These are phyloP conservation scores for Harpagifer antarcticus DNA, from an alignment of 2,797 vertebrate genomes.

Conservation along the genomic window DNA sequence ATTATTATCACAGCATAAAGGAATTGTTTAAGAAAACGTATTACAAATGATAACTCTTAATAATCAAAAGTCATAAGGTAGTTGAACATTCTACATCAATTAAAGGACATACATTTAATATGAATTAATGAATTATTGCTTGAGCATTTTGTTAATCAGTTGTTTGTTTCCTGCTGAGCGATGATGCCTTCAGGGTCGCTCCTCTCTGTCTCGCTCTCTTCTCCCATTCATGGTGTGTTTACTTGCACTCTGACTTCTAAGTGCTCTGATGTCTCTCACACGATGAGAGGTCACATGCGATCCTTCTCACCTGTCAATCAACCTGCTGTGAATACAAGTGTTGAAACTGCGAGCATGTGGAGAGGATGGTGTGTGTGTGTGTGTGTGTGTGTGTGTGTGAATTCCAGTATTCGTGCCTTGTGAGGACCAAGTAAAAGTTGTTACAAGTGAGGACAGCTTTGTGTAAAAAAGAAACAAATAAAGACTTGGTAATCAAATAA, in stretches of 20 bases:
- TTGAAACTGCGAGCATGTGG: neutral
- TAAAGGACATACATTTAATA: too few relatives aligned
- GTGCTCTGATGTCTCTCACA: neutral
- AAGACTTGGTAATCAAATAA: neutral
- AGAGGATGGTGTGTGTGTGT: slow-evolving; percentile 5
- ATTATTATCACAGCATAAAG: too few relatives aligned
- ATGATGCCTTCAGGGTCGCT: slow-evolving; percentile 5
- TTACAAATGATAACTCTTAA: too few relatives aligned
- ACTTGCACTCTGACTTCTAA: slow-evolving; percentile 8
- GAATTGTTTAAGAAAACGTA: too few relatives aligned
- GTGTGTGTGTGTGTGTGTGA: slow-evolving; percentile 10
- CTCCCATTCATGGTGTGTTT: slow-evolving; percentile 17
- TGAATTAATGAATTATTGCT: neutral
- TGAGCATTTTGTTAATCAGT: neutral
- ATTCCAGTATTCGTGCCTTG: neutral
- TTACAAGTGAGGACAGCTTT: neutral
- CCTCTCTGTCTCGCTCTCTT: neutral
- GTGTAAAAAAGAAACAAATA: neutral
- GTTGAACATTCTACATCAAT: too few relatives aligned
- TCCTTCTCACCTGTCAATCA: slow-evolving; percentile 22
- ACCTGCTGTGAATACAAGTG: slow-evolving; percentile 10
- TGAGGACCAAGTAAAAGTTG: neutral
- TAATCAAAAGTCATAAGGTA: too few relatives aligned
- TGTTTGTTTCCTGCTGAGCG: neutral
- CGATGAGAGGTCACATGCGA: slow-evolving; percentile 1